A percentile compares a stretch with the other conserved stretches of the same genome.
phyloP scores from a whole-genome alignment of 2,888 invertebrate genomes.

The Brachyopa scutellaris region DNA sequence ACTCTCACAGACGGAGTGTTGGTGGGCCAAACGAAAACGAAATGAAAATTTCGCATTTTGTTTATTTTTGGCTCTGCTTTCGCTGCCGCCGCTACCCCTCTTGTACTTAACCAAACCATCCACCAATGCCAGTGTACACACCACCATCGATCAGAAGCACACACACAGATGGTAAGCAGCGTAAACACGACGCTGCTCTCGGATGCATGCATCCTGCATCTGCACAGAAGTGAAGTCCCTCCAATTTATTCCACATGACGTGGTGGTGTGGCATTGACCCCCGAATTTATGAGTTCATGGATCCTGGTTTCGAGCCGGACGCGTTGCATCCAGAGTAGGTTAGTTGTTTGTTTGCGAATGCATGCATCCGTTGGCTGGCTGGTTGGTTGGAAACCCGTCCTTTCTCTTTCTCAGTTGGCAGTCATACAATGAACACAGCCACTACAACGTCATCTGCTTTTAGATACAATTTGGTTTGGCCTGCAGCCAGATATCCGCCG shows the following conservation, averaged over 20 bases:
- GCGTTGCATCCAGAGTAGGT: slow-evolving; percentile 45
- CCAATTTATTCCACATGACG: slow-evolving; percentile 52
- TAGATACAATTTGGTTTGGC: slow-evolving; percentile 58
- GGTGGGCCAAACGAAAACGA: slow-evolving; percentile 50
- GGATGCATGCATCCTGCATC: slow-evolving; percentile 53
- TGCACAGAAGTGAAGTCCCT: slow-evolving; percentile 39
- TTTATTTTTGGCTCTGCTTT: slow-evolving; percentile 58
- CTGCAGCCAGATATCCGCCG: slow-evolving; percentile 60
- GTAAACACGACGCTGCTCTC: slow-evolving; percentile 25
- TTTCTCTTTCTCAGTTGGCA: slow-evolving; percentile 46
- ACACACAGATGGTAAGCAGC: slow-evolving; percentile 3
- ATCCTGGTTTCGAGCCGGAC: slow-evolving; percentile 52
- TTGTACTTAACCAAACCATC: background rate
- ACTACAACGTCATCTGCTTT: slow-evolving; percentile 45
- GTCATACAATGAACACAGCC: slow-evolving; percentile 17
- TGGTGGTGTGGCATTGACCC: slow-evolving; percentile 58
- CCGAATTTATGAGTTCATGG: slow-evolving; percentile 62
- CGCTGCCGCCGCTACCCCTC: slow-evolving; percentile 32
- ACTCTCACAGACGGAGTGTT: background rate
- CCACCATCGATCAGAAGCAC: background rate
- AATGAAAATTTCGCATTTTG: slow-evolving; percentile 47
- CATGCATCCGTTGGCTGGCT: slow-evolving; percentile 36
- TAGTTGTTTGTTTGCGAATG: slow-evolving; percentile 54
- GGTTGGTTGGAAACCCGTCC: slow-evolving; percentile 14
- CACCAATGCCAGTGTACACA: background rate